phyloP scores from a whole-genome alignment of 2,113 vertebrate genomes.

The Trichomycterus rosablanca region DNA sequence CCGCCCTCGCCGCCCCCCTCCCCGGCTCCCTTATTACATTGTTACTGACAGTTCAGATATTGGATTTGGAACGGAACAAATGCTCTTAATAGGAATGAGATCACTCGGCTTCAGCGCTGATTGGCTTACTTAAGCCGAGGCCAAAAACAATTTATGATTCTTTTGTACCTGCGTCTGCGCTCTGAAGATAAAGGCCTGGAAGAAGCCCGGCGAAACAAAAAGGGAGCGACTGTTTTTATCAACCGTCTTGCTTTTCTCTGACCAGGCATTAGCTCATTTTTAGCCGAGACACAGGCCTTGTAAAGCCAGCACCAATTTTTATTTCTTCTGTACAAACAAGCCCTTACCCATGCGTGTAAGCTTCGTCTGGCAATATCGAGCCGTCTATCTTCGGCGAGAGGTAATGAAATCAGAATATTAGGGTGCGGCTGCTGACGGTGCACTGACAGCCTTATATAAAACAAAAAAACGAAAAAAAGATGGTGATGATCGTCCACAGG shows the following conservation, averaged over 20 bases:
- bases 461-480: slow-evolving; percentile 32
- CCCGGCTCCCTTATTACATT: slow-evolving; percentile 32
- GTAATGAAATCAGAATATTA: slow-evolving; percentile 50
- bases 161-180: slow-evolving; percentile 52
- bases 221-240: slow-evolving; percentile 34
- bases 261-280: slow-evolving; percentile 42
- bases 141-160: slow-evolving; percentile 55
- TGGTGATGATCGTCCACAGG: slow-evolving; percentile 35
- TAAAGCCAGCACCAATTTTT: slow-evolving; percentile 23
- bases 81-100: slow-evolving; percentile 55
- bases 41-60: slow-evolving; percentile 54
- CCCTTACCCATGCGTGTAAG: slow-evolving; percentile 21
- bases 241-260: slow-evolving; percentile 33
- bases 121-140: slow-evolving; percentile 49
- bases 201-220: not conserved
- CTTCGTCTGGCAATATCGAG: slow-evolving; percentile 46
- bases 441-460: slow-evolving; percentile 42
- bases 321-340: not conserved
- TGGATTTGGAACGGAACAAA: slow-evolving; percentile 55
- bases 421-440: slow-evolving; percentile 36
- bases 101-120: slow-evolving; percentile 50
- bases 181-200: slow-evolving; percentile 43
- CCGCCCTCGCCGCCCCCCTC: slow-evolving; percentile 9
- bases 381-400: slow-evolving; percentile 38
- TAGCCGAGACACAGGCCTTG: slow-evolving; percentile 26